Evolutionary conservation across 2,113 vertebrate species (phyloP), one percentile per base, ranked within the genome.

Genomic region (Pelobates fuscus): DNA sequence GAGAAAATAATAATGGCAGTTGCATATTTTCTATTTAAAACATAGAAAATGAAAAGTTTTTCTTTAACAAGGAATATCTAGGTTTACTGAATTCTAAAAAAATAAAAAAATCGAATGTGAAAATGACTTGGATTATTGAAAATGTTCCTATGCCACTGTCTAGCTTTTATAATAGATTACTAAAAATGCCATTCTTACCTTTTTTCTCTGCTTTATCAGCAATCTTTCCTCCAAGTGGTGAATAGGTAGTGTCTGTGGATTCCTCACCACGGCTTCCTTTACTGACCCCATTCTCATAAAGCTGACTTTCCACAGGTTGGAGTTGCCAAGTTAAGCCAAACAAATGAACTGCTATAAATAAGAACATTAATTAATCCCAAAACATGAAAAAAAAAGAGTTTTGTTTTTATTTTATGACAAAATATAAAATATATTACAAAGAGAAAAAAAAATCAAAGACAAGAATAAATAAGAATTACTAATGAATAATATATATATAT

Each of bases 301-400:
- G 93, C 83, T 96, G 94, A 80, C 93, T 93, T 86, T 96, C 95
- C 55, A 94, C 92, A 62, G 95, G 94, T 81, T 94, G 94, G 68
- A 98, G 92, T 70, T 98, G 96, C 96, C 96, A 98, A 80, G 95
- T 98, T 91, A 98, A 92, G 85, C 95, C 96, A 84, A 98, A 95
- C 92, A 98, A 92, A 91, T 98, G 96, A 79, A 98, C 95, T 87
- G 94, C 96, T 98, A 86, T 84, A 87, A 88, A 87, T 87, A 87
- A 73, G 78, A 87, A 79, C 26, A 83, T 55, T 78, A 81, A 82
- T 89, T 87, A 91, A 85, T 52, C 64, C 73, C 54, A 46, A 2
- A 17, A 43, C 27, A 37, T 60, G 27, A n/a, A n/a, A n/a, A n/a
- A n/a, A n/a, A n/a, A n/a, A n/a, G n/a, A n/a, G n/a, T 43, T 43